phyloP scores from a whole-genome alignment of 2,797 vertebrate species.

The Megaceryle alcyon region DNA sequence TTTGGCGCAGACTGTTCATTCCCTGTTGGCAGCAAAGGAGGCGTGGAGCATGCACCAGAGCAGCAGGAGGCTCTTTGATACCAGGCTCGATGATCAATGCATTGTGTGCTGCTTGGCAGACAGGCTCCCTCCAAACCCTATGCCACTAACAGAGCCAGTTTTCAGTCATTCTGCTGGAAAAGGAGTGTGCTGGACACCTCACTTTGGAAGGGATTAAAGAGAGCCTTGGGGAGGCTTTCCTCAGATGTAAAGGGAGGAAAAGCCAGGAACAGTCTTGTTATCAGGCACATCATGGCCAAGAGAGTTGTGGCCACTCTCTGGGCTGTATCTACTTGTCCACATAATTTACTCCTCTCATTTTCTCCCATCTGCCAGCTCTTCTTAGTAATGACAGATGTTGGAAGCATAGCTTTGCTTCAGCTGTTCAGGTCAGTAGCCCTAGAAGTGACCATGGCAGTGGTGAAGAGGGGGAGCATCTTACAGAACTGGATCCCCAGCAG shows the following conservation, averaged over 20 bases:
- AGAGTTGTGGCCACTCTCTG: fast-evolving
- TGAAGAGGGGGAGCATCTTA: neutral
- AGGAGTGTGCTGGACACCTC: neutral
- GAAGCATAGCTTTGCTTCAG: neutral
- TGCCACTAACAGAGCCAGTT: fast-evolving
- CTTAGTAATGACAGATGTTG: neutral
- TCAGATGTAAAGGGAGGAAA: neutral
- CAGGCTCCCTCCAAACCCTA: neutral
- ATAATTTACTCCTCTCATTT: neutral
- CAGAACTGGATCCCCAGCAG: neutral
- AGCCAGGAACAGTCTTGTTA: neutral
- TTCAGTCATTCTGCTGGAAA: neutral
- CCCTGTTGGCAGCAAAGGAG: neutral
- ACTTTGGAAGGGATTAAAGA: neutral
- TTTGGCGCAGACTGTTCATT: neutral
- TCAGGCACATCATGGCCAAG: neutral
- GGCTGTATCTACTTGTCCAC: neutral
- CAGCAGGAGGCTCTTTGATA: neutral
- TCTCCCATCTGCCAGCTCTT: neutral
- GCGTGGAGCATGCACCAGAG: neutral
- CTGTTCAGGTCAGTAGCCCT: neutral
- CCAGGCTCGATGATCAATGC: neutral
- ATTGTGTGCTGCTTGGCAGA: neutral
- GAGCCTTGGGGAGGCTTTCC: neutral
- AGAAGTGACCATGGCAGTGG: fast-evolving